Base-by-base conservation (phyloP, 2,888 invertebrate species). In the Congeria kusceri region DNA sequence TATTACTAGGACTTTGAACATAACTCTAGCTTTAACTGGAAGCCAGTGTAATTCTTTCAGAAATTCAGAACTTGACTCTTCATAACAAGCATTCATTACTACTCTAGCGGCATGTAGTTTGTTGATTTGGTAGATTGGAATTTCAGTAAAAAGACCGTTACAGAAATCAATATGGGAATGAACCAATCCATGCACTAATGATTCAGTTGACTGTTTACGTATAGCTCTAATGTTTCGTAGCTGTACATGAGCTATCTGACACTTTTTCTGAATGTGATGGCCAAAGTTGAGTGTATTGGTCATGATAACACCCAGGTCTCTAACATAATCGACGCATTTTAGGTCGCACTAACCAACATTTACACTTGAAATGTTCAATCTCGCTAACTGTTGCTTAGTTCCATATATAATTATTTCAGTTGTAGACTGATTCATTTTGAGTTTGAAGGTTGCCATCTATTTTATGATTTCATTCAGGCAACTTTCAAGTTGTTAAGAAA, bases 231-330 rank as follows among this genome's bases (percentile, higher is more conserved):
- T 53, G 69, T 69, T 75, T 61, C 64, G 27, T 13, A 75, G 61
- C 58, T 70, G 76, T 25, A 59, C 27, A 65, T 65, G 58, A 27
- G 69, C 65, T 59, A 65, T 64, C 59, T 65, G 76, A 69, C 75
- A 67, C 44, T 69, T 75, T 39, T 68, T 75, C 25, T 39, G 39
- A 25, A 63, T 68, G 47, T 75, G 68, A 13, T n/a, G 23, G 29
- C 68, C 68, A 47, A 75, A 75, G 27, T 58, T 68, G 18, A 75
- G 62, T 39, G 46, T 69, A 32, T 53, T 75, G 46, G 53, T 57
- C 75, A 75, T 64, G 27, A 44, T 25, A 27, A 64, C 69, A 47
- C 75, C 68, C 15, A 75, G 69, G 58, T 69, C 75, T 56, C 67
- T 70, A 27, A 70, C 53, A 62, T 59, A 62, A 20, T 70, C 61